phyloP scores from a whole-genome alignment of 2,888 invertebrate genomes.

The Corbicula japonica region DNA sequence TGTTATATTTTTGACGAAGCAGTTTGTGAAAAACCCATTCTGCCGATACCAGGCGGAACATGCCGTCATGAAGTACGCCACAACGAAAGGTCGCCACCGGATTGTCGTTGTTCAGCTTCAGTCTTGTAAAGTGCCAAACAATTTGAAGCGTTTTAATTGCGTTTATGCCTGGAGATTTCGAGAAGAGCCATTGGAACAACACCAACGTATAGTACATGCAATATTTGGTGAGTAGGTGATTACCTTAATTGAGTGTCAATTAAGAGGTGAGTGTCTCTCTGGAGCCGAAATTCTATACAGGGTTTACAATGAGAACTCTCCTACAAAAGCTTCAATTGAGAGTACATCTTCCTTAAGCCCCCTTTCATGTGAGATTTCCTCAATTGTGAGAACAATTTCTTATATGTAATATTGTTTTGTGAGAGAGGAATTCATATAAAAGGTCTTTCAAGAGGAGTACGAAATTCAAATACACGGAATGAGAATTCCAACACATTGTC shows the following conservation, averaged over 20 bases:
- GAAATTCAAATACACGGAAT: too few species aligned
- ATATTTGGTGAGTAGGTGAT: slow-evolving; percentile 55
- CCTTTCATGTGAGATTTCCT: too few species aligned
- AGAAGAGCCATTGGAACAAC: slow-evolving; percentile 18
- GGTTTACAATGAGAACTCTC: background rate
- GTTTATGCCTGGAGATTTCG: slow-evolving; percentile 55
- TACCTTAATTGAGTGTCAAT: too few species aligned
- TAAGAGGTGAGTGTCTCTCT: too few species aligned
- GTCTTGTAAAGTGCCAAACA: slow-evolving; percentile 55
- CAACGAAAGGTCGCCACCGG: slow-evolving; percentile 54
- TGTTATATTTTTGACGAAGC: slow-evolving; percentile 57
- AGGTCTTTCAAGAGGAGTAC: too few species aligned
- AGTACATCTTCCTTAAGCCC: background rate
- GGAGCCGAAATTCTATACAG: too few species aligned
- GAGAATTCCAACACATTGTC: too few species aligned
- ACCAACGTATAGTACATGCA: slow-evolving; percentile 37
- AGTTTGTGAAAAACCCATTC: slow-evolving; percentile 32
- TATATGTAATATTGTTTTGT: background rate
- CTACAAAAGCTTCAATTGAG: background rate
- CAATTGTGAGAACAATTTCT: background rate
- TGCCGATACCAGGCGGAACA: slow-evolving; percentile 50
- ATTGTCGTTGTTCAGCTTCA: slow-evolving; percentile 53
- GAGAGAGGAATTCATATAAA: too few species aligned
- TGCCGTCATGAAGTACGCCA: slow-evolving; percentile 44
- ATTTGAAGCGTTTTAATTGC: slow-evolving; percentile 49